phyloP scores from a whole-genome alignment of 92 coral and sea anemone genomes.

The Zoanthus sansibaricus region DNA sequence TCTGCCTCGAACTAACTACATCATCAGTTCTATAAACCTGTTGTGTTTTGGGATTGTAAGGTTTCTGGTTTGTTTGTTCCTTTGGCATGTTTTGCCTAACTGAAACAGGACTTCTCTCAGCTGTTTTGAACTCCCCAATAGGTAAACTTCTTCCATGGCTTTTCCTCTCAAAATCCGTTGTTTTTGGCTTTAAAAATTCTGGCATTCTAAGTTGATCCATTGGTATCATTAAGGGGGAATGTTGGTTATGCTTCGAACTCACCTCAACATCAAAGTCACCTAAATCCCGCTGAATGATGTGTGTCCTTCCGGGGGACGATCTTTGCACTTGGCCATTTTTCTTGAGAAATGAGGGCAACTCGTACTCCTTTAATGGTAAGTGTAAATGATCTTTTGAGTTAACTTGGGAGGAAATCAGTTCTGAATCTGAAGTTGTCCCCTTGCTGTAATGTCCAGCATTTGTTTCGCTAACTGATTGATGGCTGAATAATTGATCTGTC shows the following conservation, averaged over 20 bases:
- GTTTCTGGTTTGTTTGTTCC: not conserved
- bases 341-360: slow-evolving; percentile 80
- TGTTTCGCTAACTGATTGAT: not conserved
- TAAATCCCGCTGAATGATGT: slow-evolving; percentile 71
- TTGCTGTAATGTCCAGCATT: not conserved
- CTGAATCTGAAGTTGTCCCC: not conserved
- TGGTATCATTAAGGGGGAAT: slow-evolving; percentile 74
- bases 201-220: slow-evolving; percentile 77
- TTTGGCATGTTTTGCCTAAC: slow-evolving; percentile 39
- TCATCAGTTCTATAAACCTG: not conserved
- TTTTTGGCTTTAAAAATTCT: slow-evolving; percentile 63
- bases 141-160: not conserved
- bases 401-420: not conserved
- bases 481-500: not conserved
- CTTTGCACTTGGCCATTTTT: slow-evolving; percentile 56
- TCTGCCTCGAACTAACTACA: not conserved
- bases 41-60: not conserved
- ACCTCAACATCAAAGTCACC: slow-evolving; percentile 72
- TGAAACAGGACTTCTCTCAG: not conserved
- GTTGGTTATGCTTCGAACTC: slow-evolving; percentile 41
- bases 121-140: not conserved
- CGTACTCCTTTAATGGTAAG: slow-evolving; percentile 77
- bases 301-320: slow-evolving; percentile 52
- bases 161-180: not conserved
- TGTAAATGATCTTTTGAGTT: slow-evolving; percentile 31